phyloP scores from a whole-genome alignment of 2,797 vertebrate species.

The Florisuga fusca region DNA sequence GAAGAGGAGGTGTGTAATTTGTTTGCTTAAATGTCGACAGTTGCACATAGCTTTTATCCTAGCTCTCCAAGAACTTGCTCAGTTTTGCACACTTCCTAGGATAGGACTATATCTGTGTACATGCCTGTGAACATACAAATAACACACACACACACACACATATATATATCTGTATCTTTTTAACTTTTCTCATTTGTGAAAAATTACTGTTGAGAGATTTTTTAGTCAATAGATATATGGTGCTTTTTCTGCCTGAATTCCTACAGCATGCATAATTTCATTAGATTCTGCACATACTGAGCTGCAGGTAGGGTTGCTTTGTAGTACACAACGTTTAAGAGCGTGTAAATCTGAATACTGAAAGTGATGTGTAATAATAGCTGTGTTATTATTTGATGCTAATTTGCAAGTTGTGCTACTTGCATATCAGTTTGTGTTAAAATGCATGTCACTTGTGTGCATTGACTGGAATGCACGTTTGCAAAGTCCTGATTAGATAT shows the following conservation, averaged over 20 bases:
- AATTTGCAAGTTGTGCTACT: background rate
- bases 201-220: background rate
- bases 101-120: background rate
- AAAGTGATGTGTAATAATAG: background rate
- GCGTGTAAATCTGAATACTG: background rate
- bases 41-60: constrained; percentile 38
- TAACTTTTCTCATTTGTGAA: background rate
- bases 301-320: background rate
- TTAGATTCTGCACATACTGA: background rate
- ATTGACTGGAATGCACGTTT: background rate
- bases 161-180: background rate
- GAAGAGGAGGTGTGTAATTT: constrained; percentile 89
- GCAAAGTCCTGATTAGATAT: background rate
- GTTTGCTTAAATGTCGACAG: constrained; percentile 75
- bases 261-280: background rate
- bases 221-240: background rate
- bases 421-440: background rate
- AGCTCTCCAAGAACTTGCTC: background rate
- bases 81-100: constrained; percentile 35
- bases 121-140: background rate
- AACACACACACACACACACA: background rate
- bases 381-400: background rate
- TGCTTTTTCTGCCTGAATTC: background rate
- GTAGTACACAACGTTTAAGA: background rate
- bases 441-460: background rate